Evolutionary conservation across 2,797 vertebrate genomes (phyloP), one percentile per base, ranked within the genome.

Genomic region (Peromyscus nudipes): DNA sequence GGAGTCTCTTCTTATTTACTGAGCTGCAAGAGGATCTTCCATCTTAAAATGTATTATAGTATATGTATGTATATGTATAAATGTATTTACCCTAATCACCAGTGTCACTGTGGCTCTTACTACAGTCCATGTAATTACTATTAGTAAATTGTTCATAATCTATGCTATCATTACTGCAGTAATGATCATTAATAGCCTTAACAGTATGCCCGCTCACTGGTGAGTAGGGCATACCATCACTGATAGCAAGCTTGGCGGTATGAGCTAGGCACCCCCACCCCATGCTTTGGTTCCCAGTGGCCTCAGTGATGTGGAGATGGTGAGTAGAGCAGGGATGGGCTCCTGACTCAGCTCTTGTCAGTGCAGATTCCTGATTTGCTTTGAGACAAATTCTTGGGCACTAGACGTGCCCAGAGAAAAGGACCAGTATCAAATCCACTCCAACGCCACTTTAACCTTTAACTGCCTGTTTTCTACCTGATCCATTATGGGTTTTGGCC

Each of bases 61-160:
- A 52, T 52, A 52, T 52, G 49, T 52, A 52, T 52, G 49, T 52
- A 52, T 52, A 52, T 52, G 49, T 52, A 52, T 52, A 52, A 52
- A 52, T 52, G 49, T 52, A 17, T 91, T 88, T 76, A 21, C 77
- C 27, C 77, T 85, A 52, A 60, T 96, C 52, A 81, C 43, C 57
- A 75, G 65, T 81, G 89, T 94, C 52, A 69, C 89, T 71, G 7
- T 19, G 60, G 62, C 60, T 71, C 92, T 73, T 55, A 11, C 27
- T 60, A 49, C 43, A 52, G 25, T 91, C 29, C 34, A 2, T 80
- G 5, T 94, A 85, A 94, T 55, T 94, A 73, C 73, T 81, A 64
- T 76, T 81, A 76, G 80, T 65, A 76, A 95, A 52, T 57, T 67
- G 57, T 80, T 83, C 89, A n/a, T 84, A 60, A 67, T 81, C 64